Evolutionary conservation across 2,888 invertebrate species (phyloP), one percentile per base, ranked within the genome.

Genomic region (Apodemia duryi): DNA sequence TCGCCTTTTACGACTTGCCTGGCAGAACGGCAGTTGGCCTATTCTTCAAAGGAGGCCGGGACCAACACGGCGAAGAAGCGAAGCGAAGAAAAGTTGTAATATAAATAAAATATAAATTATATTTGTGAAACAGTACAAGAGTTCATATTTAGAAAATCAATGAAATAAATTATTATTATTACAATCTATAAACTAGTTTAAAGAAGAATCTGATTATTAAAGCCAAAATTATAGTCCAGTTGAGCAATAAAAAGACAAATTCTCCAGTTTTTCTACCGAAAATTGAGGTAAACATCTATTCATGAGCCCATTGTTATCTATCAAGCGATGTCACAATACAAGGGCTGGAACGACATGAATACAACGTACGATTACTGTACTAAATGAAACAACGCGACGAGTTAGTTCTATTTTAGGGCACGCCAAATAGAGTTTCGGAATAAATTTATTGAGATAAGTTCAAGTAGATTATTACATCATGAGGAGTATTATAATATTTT

Each of bases 241-340:
- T 9, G 9, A 28, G 6, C 28, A 10, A 54, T 29, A 29, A 54
- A 54, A 54, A 54, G 29, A 54, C 29, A 54, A 54, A 54, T 54
- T 54, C 5, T 54, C 54, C 9, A 13, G 32, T 29, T 32, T 28
- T 6, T 28, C 29, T 2, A 6, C 11, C 6, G 2, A 57, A 29
- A 13, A 32, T 57, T 29, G 29, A 57, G 57, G 57, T 57, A 32
- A 57, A 57, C 57, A 57, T 57, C 11, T 13, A 57, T 57, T 57
- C 57, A 57, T 35, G 29, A 54, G 28, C 10, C 35, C 6, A 57
- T 57, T 57, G 57, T 57, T 11, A 32, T 57, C 13, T 13, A 32
- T 32, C 5, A 11, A 57, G n/a, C 57, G 57, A 35, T 29, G 57
- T 57, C 57, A 32, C 54, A 29, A 54, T 28, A 54, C 57, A 35